These are phyloP conservation scores for Piscicola geometra DNA, from an alignment of 2,888 invertebrate genomes.

Conservation along the genomic window DNA sequence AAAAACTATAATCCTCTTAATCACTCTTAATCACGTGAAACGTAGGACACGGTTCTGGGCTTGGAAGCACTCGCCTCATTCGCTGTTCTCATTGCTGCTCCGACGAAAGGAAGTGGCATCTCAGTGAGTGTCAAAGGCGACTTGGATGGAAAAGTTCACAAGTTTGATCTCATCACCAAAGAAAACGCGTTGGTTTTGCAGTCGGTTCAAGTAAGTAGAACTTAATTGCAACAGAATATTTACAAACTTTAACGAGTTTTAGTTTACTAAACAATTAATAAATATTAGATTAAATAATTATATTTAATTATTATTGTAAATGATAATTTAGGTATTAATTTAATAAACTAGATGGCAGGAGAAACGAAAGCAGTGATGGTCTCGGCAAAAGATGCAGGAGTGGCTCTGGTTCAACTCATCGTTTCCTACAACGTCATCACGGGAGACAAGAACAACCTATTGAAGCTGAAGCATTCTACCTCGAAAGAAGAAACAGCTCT, in stretches of 20 bases:
- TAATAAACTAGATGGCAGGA: conserved; percentile 53
- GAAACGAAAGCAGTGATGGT: conserved; percentile 49
- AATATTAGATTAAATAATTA: too few species aligned
- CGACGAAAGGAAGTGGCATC: conserved; percentile 41
- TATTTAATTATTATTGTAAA: too few species aligned
- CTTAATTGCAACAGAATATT: not conserved
- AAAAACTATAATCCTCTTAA: too few species aligned
- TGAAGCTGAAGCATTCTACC: not conserved
- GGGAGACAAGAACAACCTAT: not conserved
- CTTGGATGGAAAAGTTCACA: conserved; percentile 43
- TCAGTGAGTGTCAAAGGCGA: not conserved
- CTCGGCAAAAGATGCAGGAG: conserved; percentile 42
- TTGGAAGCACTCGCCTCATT: conserved; percentile 55
- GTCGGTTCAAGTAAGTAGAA: conserved; percentile 47
- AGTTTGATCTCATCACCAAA: conserved; percentile 46
- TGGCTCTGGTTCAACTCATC: conserved; percentile 30
- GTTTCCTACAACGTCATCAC: conserved; percentile 16
- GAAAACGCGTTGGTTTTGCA: conserved; percentile 53
- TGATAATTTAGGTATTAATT: not conserved
- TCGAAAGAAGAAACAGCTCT: not conserved
- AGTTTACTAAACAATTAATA: too few species aligned
- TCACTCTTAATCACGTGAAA: too few species aligned
- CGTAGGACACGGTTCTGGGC: conserved; percentile 25
- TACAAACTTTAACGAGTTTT: too few species aligned
- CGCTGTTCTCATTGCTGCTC: conserved; percentile 48